These are phyloP conservation scores for Lerema accius DNA, from an alignment of 1,140 invertebrate species.

Conservation along the genomic window DNA sequence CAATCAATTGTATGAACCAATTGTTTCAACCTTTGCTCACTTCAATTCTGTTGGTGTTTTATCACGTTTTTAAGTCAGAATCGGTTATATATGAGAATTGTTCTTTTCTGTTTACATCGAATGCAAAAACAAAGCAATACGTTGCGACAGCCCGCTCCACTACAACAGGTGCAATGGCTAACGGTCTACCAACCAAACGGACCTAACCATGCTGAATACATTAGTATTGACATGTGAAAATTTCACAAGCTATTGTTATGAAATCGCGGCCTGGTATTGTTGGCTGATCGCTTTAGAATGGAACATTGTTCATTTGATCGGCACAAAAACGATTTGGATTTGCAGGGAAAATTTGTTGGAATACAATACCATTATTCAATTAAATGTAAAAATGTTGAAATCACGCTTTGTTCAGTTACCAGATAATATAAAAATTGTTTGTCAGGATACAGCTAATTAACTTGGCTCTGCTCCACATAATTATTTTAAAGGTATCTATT, in stretches of 20 bases:
- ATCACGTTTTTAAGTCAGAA: too few species aligned
- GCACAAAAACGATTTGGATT: constrained; percentile 37
- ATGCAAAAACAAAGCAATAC: constrained; percentile 20
- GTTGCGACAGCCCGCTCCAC: constrained; percentile 30
- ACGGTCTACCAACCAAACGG: not conserved
- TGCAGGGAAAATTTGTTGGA: constrained; percentile 27
- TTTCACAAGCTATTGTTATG: constrained; percentile 64
- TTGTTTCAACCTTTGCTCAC: too few species aligned
- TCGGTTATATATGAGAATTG: too few species aligned
- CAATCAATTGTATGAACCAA: too few species aligned
- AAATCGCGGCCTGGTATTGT: constrained; percentile 65
- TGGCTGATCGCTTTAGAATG: constrained; percentile 62
- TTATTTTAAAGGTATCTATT: too few species aligned
- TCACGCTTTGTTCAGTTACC: too few species aligned
- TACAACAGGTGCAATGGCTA: constrained; percentile 45
- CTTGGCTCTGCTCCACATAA: too few species aligned
- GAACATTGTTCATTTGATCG: constrained; percentile 57
- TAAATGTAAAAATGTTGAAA: not conserved
- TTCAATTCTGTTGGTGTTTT: too few species aligned
- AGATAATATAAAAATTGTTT: too few species aligned
- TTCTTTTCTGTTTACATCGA: not conserved
- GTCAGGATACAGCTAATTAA: too few species aligned
- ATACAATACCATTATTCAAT: constrained; percentile 4
- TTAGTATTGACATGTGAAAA: constrained; percentile 62
- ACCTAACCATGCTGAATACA: constrained; percentile 19